Base-by-base conservation (phyloP, 2,888 invertebrate genomes). In the Thera obeliscata region DNA sequence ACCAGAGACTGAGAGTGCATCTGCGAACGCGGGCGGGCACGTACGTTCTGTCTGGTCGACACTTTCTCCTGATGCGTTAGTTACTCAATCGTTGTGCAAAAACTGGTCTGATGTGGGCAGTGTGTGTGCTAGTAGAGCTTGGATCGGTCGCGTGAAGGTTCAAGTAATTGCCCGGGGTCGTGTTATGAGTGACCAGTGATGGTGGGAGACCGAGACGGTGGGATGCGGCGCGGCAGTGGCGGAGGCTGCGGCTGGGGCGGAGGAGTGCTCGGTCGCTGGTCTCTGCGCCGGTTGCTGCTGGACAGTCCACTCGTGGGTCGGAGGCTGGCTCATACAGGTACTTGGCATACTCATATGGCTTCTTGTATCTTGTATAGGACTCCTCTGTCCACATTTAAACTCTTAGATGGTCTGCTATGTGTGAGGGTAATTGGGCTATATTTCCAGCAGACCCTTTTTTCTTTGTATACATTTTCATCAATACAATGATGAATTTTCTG, bases 291-390 rank as follows among this genome's bases (percentile, higher is more conserved):
- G 71, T 89, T 96, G 72, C 94, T 96, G 67, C 95, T 96, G 68
- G 95, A 96, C 76, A 96, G 96, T 84, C 96, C 96, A 2, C 91
- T 96, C 33, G 94, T 96, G 65, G 96, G 95, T 49, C 93, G 96
- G 61, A 94, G 96, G 78, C 94, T 96, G 38, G 93, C 94, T 50
- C 91, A 93, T 72, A 88, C 94, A 90, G 93, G 93, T 91, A 86
- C 61, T 9, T 55, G 8, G 7, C 52, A 33, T 33, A 33, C 33
- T 33, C 9, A 33, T 3, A 33, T 35, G 22, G 22, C 22, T 22
- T 22, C 22, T 22, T 22, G 22, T 22, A 22, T 22, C 22, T 22
- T 22, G 22, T 22, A 22, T 22, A 22, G 22, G 22, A 22, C 22
- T 41, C 43, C 2, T 41, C 1, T 41, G 41, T 41, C 5, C 7